These are phyloP conservation scores for Magallana angulata DNA, from an alignment of 1,140 invertebrate species.

Conservation along the genomic window DNA sequence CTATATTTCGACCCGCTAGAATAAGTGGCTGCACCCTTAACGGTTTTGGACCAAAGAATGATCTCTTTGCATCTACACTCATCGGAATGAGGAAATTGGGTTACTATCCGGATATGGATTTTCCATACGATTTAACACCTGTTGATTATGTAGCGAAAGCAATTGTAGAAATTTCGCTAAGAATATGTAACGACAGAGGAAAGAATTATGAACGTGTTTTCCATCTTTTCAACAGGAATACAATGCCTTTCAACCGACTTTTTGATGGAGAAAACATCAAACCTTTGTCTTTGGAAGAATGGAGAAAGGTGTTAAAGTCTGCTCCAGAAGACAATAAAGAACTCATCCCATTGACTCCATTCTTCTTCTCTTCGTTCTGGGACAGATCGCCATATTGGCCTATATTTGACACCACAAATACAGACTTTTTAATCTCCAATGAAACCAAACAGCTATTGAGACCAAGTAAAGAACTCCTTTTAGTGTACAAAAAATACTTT, in stretches of 20 bases:
- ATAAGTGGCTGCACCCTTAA: slow-evolving; percentile 60
- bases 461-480: slow-evolving; percentile 53
- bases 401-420: slow-evolving; percentile 65
- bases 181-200: slow-evolving; percentile 53
- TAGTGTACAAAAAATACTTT: slow-evolving; percentile 61
- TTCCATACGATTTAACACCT: slow-evolving; percentile 67
- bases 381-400: slow-evolving; percentile 63
- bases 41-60: slow-evolving; percentile 65
- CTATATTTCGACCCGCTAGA: slow-evolving; percentile 67
- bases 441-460: slow-evolving; percentile 56
- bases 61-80: slow-evolving; percentile 63
- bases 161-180: slow-evolving; percentile 64
- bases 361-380: slow-evolving; percentile 65
- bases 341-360: slow-evolving; percentile 64
- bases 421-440: slow-evolving; percentile 56
- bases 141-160: slow-evolving; percentile 66
- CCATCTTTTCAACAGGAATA: slow-evolving; percentile 66
- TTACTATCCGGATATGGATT: slow-evolving; percentile 64
- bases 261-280: slow-evolving; percentile 60
- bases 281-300: slow-evolving; percentile 58
- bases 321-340: slow-evolving; percentile 54
- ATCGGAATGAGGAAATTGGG: slow-evolving; percentile 65
- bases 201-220: slow-evolving; percentile 50
- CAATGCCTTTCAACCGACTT: slow-evolving; percentile 63
- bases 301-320: slow-evolving; percentile 58